These are phyloP conservation scores for Hydrozoanthus tunicans DNA, from an alignment of 64 coral and sea anemone genomes.

Conservation along the genomic window DNA sequence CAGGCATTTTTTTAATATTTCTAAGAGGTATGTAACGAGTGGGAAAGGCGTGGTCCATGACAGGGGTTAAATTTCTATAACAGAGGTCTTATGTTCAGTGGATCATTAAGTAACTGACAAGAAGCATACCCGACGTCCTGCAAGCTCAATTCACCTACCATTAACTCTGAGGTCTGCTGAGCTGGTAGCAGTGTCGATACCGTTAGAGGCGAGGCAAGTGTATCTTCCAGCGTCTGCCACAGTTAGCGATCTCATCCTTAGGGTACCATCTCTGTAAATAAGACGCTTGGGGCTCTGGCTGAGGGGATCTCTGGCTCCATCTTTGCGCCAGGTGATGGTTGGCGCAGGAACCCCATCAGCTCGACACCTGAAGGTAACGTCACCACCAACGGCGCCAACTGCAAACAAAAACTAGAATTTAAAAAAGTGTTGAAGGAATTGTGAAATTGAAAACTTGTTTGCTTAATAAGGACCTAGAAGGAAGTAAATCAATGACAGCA, in stretches of 20 bases:
- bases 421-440: not conserved
- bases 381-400: constrained; percentile 52
- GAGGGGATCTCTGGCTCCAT: constrained; percentile 4
- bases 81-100: too few species aligned
- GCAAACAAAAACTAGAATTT: not conserved
- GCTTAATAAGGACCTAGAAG: not conserved
- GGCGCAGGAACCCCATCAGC: constrained; percentile 70
- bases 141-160: constrained; percentile 24
- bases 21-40: too few species aligned
- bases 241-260: constrained; percentile 42
- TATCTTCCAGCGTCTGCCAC: constrained; percentile 61
- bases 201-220: constrained; percentile 71
- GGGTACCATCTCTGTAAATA: constrained; percentile 65
- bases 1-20: too few species aligned
- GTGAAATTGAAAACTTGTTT: not conserved
- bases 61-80: not conserved
- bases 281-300: constrained; percentile 29
- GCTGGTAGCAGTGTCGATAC: constrained; percentile 19
- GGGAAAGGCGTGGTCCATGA: too few species aligned
- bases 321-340: constrained; percentile 69
- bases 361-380: constrained; percentile 63
- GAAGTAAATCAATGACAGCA: not conserved
- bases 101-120: too few species aligned
- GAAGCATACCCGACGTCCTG: too few species aligned
- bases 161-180: constrained; percentile 54